phyloP scores from a whole-genome alignment of 64 coral and sea anemone genomes.

The Stichodactyla helianthus region DNA sequence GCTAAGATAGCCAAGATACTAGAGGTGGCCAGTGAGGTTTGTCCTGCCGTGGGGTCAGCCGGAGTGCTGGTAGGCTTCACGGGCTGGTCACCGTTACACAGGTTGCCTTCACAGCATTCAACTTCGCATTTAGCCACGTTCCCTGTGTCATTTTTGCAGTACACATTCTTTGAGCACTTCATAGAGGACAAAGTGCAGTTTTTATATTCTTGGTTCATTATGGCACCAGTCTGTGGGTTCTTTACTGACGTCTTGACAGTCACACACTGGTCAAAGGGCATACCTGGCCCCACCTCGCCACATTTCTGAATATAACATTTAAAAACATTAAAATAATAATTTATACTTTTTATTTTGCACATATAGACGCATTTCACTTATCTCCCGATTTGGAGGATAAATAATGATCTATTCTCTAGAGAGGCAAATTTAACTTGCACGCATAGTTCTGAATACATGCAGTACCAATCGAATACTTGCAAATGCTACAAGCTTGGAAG shows the following conservation, averaged over 20 bases:
- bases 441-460: too few relatives aligned
- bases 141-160: not conserved
- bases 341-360: too few relatives aligned
- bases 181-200: not conserved
- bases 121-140: not conserved
- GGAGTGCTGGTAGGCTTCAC: not conserved
- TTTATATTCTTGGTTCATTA: not conserved
- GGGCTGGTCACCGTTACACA: not conserved
- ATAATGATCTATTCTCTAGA: too few relatives aligned
- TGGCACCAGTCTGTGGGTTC: not conserved
- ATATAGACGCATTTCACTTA: too few relatives aligned
- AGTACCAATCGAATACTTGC: too few relatives aligned
- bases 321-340: not conserved
- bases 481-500: too few relatives aligned
- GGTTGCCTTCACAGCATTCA: not conserved
- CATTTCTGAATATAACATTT: not conserved
- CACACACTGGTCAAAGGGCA: slow-evolving; percentile 1
- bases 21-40: not conserved
- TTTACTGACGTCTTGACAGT: not conserved
- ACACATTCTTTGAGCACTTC: not conserved
- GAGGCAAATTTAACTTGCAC: too few relatives aligned
- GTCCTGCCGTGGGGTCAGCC: not conserved
- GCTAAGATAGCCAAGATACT: not conserved
- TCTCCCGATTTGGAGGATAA: too few relatives aligned
- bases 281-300: not conserved